Evolutionary conservation across 2,888 invertebrate genomes (phyloP).

Genomic region (Axea sp.): DNA sequence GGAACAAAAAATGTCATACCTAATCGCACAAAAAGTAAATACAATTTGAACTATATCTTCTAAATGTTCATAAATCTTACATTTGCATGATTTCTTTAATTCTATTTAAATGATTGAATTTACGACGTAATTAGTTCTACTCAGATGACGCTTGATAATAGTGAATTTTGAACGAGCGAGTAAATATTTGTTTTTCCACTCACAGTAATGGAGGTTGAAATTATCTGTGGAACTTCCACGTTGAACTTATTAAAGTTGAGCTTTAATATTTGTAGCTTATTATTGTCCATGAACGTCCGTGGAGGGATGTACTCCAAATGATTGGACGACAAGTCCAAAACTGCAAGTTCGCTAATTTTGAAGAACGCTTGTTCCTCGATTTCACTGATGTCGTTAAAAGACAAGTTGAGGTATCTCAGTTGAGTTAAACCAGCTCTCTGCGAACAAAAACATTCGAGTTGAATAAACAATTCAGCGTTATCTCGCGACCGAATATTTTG

Average conservation of each 20-base stretch:
- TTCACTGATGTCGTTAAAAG: slow-evolving; percentile 78
- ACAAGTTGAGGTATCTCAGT: slow-evolving; percentile 77
- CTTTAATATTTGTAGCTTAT: slow-evolving; percentile 71
- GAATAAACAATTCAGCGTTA: too few species aligned
- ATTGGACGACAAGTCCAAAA: slow-evolving; percentile 80
- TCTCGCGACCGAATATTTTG: too few species aligned
- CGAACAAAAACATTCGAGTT: slow-evolving; percentile 28
- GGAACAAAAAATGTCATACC: too few species aligned
- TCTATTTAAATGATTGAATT: too few species aligned
- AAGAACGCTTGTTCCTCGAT: slow-evolving; percentile 79
- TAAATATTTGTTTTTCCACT: slow-evolving; percentile 9
- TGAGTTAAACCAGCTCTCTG: slow-evolving; percentile 74
- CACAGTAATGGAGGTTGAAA: slow-evolving; percentile 71
- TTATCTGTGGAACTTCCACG: slow-evolving; percentile 69
- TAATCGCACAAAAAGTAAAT: too few species aligned
- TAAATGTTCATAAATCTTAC: too few species aligned
- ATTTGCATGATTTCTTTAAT: too few species aligned
- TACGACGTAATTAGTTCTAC: too few species aligned
- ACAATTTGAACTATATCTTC: too few species aligned
- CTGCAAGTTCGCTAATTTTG: slow-evolving; percentile 78
- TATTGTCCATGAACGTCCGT: slow-evolving; percentile 77
- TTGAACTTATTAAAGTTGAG: slow-evolving; percentile 76
- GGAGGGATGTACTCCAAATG: slow-evolving; percentile 77
- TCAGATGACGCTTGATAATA: too few species aligned
- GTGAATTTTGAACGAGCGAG: too few species aligned